Evolutionary conservation across 2,797 vertebrate genomes (phyloP).

Genomic region (Takifugu rubripes): DNA sequence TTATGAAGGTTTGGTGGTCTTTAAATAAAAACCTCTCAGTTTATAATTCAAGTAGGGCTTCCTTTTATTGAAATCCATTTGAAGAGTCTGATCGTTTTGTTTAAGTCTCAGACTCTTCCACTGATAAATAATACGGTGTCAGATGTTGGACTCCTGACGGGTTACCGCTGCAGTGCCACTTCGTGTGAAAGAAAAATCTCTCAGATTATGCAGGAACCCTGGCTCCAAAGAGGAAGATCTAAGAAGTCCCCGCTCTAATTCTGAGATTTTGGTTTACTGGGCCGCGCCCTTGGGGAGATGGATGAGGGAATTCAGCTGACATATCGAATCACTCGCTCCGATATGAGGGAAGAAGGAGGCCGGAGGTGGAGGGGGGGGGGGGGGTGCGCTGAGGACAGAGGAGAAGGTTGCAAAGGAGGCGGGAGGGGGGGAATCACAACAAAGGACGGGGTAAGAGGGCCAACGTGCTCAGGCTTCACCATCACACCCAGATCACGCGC

Average conservation of each 20-base stretch:
- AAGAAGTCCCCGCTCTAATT: slow-evolving; percentile 11
- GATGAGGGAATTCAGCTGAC: slow-evolving; percentile 48
- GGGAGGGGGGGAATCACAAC: background rate
- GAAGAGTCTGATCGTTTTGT: too few species aligned
- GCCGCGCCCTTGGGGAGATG: slow-evolving; percentile 32
- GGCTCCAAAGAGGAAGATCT: slow-evolving; percentile 4
- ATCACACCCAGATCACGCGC: slow-evolving; percentile 15
- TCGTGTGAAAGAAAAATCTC: too few species aligned
- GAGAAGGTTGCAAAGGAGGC: slow-evolving; percentile 8
- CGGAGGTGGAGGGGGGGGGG: slow-evolving; percentile 7
- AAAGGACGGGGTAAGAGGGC: background rate
- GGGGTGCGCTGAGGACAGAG: slow-evolving; percentile 4
- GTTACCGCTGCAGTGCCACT: too few species aligned
- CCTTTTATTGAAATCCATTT: too few species aligned
- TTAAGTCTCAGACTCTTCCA: too few species aligned
- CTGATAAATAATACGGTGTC: too few species aligned
- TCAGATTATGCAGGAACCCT: too few species aligned
- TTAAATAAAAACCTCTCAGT: too few species aligned
- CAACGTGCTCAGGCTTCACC: slow-evolving; percentile 11
- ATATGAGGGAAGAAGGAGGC: slow-evolving; percentile 20
- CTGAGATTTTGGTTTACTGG: slow-evolving; percentile 15
- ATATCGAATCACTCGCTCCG: slow-evolving; percentile 41
- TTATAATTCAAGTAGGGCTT: too few species aligned
- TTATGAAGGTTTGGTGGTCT: too few species aligned
- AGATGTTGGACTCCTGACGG: too few species aligned